Evolutionary conservation across 1,140 invertebrate genomes (phyloP).

Genomic region (Euglossa dilemma): DNA sequence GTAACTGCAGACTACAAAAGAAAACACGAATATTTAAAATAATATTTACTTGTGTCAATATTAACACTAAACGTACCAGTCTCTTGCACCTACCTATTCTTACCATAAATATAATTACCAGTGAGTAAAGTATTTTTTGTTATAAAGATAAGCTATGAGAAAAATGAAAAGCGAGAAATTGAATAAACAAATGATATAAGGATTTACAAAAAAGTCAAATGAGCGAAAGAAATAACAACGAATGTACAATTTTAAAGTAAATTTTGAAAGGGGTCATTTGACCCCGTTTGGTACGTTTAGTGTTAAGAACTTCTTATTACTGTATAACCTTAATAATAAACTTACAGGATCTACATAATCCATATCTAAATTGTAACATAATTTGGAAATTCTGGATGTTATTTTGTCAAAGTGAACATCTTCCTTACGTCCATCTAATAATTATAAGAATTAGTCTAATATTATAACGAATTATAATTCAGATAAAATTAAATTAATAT

Average conservation of each 20-base stretch:
- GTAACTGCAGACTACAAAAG: slow-evolving; percentile 89
- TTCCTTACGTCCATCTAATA: slow-evolving; percentile 94
- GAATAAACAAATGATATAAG: too few species aligned
- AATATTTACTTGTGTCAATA: background rate
- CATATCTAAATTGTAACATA: slow-evolving; percentile 97
- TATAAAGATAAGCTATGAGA: too few species aligned
- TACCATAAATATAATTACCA: too few species aligned
- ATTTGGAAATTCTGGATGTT: slow-evolving; percentile 95
- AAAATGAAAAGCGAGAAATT: too few species aligned
- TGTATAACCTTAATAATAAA: slow-evolving; percentile 84
- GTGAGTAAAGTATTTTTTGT: too few species aligned
- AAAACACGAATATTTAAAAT: background rate
- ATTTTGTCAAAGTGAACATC: slow-evolving; percentile 99
- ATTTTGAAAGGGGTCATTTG: too few species aligned
- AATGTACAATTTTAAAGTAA: too few species aligned
- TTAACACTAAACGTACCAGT: background rate
- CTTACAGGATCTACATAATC: slow-evolving; percentile 98
- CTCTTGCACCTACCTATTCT: too few species aligned
- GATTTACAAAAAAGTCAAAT: too few species aligned
- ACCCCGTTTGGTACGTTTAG: too few species aligned
- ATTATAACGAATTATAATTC: background rate
- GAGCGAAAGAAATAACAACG: too few species aligned
- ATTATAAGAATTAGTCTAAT: slow-evolving; percentile 60
- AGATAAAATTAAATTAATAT: background rate
- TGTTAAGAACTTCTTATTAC: background rate